Evolutionary conservation across 2,113 vertebrate species (phyloP), one percentile per base, ranked within the genome.

Genomic region (Loxodonta africana): DNA sequence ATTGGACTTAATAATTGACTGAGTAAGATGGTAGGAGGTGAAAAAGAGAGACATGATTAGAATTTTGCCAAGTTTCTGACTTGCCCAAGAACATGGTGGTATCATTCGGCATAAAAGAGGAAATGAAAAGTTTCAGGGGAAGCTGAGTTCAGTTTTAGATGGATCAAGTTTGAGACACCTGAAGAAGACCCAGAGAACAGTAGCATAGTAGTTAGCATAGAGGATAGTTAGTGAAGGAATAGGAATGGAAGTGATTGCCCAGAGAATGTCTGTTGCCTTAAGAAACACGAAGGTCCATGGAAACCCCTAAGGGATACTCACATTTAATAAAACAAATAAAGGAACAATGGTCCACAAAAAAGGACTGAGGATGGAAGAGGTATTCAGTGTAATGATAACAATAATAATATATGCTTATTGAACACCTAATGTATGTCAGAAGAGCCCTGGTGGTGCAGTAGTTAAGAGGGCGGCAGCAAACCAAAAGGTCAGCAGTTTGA

Each of bases 11-110:
- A 81, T 82, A 82, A 82, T 1, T 94, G 74, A 87, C 10, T 44
- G 46, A 60, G 14, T 62, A 83, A 82, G 14, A 6, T 5, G 46
- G 21, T 74, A 67, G n/a, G 20, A 87, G 37, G 46, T 41, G 26
- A 63, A 57, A 82, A 63, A 76, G 26, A 73, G 4, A 51, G 20
- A 78, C 41, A 1, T 71, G 4, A 78, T 57, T 63, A 83, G 37
- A 53, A 90, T 73, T 77, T 80, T 89, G 30, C n/a, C 33, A 90
- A 78, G 23, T 90, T 87, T 76, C 69, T 87, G 25, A 90, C 41
- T 73, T 83, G 46, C 51, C 30, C 30, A 93, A 51, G 77, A 78
- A 95, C 44, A 65, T n/a, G 33, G 67, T 83, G 23, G 17, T 86
- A 28, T 62, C 60, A 62, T 92, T 77, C 60, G 76, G 30, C 80